A percentile compares a stretch with the other conserved stretches of the same genome.
Evolutionary conservation across 2,797 vertebrate species (phyloP).

Genomic region (Eulemur coronatus): DNA sequence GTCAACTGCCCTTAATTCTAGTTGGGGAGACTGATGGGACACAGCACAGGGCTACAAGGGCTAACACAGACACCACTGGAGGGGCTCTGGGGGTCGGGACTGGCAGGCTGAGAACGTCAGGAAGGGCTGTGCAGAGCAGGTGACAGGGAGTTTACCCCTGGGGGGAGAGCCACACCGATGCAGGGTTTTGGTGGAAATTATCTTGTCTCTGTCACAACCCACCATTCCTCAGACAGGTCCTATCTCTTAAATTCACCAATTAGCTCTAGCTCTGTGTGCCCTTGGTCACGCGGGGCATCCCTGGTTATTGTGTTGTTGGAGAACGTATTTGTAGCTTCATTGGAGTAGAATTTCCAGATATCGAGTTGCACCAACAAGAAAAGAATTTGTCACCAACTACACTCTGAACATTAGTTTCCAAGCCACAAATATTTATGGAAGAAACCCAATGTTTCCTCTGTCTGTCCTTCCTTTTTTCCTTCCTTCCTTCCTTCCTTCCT

Average conservation of each 20-base stretch:
- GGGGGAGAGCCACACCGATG: fast-evolving
- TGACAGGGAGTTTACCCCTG: background rate
- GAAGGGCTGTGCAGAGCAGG: background rate
- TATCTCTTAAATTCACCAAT: background rate
- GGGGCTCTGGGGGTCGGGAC: background rate
- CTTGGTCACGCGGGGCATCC: background rate
- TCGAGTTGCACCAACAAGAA: background rate
- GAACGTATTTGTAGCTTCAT: background rate
- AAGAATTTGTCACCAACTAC: background rate
- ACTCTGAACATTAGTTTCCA: background rate
- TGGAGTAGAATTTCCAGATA: background rate
- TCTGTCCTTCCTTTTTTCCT: background rate
- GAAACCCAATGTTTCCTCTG: background rate
- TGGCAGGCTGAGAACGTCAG: background rate
- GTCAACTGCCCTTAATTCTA: background rate
- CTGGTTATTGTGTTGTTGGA: background rate
- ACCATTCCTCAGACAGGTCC: background rate
- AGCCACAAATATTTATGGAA: background rate
- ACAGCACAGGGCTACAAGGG: background rate
- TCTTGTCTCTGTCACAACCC: background rate
- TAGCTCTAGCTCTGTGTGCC: too few species aligned
- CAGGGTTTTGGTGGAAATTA: background rate
- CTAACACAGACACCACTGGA: background rate
- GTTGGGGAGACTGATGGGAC: too few species aligned
- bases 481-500: background rate